Conservation (phyloP, 2,113 vertebrate genomes). For the Pionites leucogaster region DNA sequence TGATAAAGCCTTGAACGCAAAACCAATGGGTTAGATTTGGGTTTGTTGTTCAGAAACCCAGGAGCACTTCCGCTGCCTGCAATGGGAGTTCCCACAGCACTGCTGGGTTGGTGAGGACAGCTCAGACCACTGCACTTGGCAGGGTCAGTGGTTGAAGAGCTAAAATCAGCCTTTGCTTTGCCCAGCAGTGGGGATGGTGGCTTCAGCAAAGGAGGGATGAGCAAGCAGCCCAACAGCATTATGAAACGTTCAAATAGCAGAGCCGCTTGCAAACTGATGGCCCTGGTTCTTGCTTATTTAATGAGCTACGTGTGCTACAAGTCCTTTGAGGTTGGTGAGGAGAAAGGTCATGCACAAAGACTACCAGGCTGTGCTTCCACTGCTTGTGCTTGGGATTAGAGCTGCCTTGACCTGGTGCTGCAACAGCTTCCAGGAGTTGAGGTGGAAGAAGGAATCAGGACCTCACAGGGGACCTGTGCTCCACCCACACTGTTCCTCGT, state of each 20-base stretch:
- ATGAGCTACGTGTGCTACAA: background rate
- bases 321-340: background rate
- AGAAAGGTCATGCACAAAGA: background rate
- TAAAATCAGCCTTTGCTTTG: background rate
- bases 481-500: background rate
- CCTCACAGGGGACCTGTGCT: rapidly evolving
- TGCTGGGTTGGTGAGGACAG: background rate
- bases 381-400: rapidly evolving
- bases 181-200: rapidly evolving
- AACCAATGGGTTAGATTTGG: background rate
- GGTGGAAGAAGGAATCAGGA: background rate
- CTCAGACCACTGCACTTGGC: background rate
- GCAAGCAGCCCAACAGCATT: background rate
- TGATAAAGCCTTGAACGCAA: background rate
- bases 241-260: background rate
- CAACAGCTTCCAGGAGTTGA: background rate
- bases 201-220: background rate
- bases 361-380: background rate
- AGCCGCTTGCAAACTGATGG: rapidly evolving
- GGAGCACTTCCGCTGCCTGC: rapidly evolving
- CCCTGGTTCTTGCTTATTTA: background rate
- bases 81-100: rapidly evolving
- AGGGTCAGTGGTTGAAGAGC: background rate
- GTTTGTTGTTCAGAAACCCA: background rate
- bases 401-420: background rate